Base-by-base conservation (phyloP, 2,888 invertebrate species). In the Gymnosoma rotundatum region DNA sequence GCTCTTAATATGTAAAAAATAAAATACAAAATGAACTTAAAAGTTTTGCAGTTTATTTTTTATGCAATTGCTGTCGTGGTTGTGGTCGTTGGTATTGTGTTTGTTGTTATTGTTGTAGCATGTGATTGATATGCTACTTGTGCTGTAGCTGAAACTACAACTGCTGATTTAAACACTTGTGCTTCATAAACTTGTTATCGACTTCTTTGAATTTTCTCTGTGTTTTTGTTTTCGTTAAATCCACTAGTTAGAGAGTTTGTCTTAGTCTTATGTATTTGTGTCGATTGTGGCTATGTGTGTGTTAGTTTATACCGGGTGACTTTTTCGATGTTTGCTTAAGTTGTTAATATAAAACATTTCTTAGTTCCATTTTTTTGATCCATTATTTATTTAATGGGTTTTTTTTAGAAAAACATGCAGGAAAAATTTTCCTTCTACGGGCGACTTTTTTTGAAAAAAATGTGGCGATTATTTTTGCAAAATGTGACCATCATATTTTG, bases 1-100 rank as follows among this genome's bases (percentile, higher is more conserved):
- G 88, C 87, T 87, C 87, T 87, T 88, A 88, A 88, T 88, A 79
- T 58, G 52, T 50, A 63, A 83, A 86, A 88, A 83, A 58, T 66
- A 67, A 18, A 61, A 50, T 54, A 16, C 32, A 54, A 73, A 32
- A 54, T 45, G 69, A 52, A 76, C 67, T 54, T 61, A 18, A 45
- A 61, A 67, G 74, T 61, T 75, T 32, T 67, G 48, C 67, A 61
- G 25, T 67, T 67, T 9, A 16, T 61, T 60, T 60, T 76, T 74
- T 69, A 32, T 58, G 50, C 48, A 58, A 50, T 52, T 58, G 56
- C 60, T 61, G 20, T 48, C 45, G 56, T 70, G 50, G 32, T n/a
- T 25, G 18, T 61, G 48, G 6, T 21, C 61, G 52, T 50, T 81
- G 73, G 69, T 84, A 54, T 66, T 86, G 58, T 83, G 81, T 81